These are phyloP conservation scores for Gerosis bhagava DNA, from an alignment of 2,888 invertebrate genomes.

Conservation along the genomic window DNA sequence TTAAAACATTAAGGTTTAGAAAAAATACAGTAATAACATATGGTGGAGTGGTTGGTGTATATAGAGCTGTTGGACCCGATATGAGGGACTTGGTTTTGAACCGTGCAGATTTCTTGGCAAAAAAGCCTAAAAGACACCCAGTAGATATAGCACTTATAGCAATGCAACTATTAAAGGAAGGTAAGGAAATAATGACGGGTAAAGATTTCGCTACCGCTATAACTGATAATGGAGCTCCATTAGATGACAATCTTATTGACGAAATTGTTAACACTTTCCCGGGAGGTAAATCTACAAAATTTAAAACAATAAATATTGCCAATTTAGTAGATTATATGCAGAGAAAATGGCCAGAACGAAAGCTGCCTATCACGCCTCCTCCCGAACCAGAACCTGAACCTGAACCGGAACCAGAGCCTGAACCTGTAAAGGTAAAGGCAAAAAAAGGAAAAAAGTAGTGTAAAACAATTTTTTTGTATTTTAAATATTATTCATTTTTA, in stretches of 20 bases:
- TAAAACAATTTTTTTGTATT: not conserved
- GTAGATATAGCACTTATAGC: constrained; percentile 50
- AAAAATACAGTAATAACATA: constrained; percentile 45
- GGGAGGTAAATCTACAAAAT: constrained; percentile 44
- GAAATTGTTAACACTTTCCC: constrained; percentile 47
- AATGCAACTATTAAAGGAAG: constrained; percentile 48
- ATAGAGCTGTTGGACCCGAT: constrained; percentile 41
- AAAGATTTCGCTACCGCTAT: constrained; percentile 44
- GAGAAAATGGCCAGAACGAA: constrained; percentile 59
- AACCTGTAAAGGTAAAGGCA: constrained; percentile 16
- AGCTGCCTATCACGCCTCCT: constrained; percentile 53
- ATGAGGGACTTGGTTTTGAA: constrained; percentile 51
- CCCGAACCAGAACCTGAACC: constrained; percentile 44
- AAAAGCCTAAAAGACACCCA: constrained; percentile 43
- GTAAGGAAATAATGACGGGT: constrained; percentile 35
- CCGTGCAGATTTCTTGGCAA: constrained; percentile 50
- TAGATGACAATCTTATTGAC: constrained; percentile 49
- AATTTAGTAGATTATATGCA: constrained; percentile 50
- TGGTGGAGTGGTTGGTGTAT: constrained; percentile 42
- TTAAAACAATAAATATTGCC: constrained; percentile 46
- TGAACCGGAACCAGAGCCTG: constrained; percentile 31
- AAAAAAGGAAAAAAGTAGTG: constrained; percentile 31
- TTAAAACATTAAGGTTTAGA: constrained; percentile 41
- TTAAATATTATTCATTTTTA: too few relatives aligned
- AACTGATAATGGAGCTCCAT: constrained; percentile 32